These are phyloP conservation scores for Osedax fenrisi DNA, from an alignment of 2,888 invertebrate genomes.

Conservation along the genomic window DNA sequence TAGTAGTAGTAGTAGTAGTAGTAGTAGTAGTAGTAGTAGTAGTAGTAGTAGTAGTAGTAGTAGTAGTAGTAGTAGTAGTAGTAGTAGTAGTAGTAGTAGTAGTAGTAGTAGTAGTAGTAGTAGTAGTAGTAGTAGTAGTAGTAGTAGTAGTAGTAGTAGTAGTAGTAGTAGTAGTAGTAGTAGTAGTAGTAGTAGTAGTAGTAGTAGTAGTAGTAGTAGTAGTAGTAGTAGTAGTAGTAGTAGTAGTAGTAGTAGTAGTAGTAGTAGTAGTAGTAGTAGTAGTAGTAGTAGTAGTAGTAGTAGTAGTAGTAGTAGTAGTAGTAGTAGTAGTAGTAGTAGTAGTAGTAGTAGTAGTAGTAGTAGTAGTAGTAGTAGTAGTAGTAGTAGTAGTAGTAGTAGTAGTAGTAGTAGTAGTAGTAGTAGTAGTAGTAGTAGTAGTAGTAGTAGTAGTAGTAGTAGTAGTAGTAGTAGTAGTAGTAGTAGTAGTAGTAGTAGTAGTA, in stretches of 20 bases:
- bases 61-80: background rate
- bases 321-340: background rate
- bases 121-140: background rate
- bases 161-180: background rate
- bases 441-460: constrained; percentile 31
- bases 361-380: background rate
- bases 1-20: constrained; percentile 13
- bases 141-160: background rate
- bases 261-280: background rate
- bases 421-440: constrained; percentile 23
- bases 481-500: constrained; percentile 27
- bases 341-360: background rate
- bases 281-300: constrained; percentile 19
- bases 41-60: constrained; percentile 7
- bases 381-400: constrained; percentile 29
- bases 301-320: constrained; percentile 9
- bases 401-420: constrained; percentile 4
- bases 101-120: too few species aligned
- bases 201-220: background rate
- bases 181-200: background rate
- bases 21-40: constrained; percentile 4
- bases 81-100: too few species aligned
- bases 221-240: background rate
- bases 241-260: background rate
- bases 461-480: constrained; percentile 26